Conservation (phyloP, 2,888 invertebrate species). For the Agonum fuliginosum region DNA sequence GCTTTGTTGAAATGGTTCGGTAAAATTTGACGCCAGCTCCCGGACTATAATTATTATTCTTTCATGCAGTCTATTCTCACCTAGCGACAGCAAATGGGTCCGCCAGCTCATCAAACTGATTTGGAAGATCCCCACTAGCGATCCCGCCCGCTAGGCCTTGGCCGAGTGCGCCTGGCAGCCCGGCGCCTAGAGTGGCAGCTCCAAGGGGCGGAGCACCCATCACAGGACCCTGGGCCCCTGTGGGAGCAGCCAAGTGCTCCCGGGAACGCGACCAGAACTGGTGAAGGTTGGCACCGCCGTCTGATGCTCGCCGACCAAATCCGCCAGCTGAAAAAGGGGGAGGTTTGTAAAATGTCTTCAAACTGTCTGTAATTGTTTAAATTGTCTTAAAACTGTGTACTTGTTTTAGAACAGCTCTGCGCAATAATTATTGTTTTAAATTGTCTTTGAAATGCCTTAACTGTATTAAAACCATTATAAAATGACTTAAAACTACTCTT, state of each 20-base stretch:
- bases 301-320: slow-evolving; percentile 94
- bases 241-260: slow-evolving; percentile 68
- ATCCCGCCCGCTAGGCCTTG: neutral
- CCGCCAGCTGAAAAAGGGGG: slow-evolving; percentile 80
- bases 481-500: no score
- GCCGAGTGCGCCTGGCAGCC: neutral
- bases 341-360: no score
- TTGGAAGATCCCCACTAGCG: slow-evolving; percentile 62
- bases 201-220: neutral
- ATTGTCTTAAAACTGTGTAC: no score
- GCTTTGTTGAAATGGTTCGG: no score
- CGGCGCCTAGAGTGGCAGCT: neutral
- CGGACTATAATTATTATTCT: neutral
- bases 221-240: neutral
- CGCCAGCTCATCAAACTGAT: slow-evolving; percentile 73
- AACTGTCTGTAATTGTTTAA: no score
- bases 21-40: no score
- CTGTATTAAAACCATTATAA: no score
- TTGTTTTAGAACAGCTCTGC: no score
- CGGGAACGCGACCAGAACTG: slow-evolving; percentile 77
- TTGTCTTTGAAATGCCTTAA: no score
- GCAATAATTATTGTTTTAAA: no score
- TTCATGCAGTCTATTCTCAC: slow-evolving; percentile 64
- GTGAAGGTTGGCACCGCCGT: slow-evolving; percentile 95
- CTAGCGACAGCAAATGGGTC: slow-evolving; percentile 74